phyloP scores from a whole-genome alignment of 37 sponge, comb jelly and placozoan genomes.

The Chondrilla cf. caribensis region DNA sequence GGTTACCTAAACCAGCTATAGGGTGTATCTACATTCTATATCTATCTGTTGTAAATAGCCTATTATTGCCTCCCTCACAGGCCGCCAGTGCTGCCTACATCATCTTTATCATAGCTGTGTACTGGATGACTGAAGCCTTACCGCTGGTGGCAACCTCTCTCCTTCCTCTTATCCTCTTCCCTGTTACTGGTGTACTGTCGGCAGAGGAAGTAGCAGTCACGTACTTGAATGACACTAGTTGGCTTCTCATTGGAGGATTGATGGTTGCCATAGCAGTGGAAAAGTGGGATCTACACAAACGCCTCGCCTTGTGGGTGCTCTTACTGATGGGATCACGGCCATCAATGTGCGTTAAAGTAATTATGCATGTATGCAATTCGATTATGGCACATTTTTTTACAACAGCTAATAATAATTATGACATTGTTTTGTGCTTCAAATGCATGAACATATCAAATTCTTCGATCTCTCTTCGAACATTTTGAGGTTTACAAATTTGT shows the following conservation, averaged over 20 bases:
- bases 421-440: no score
- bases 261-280: constrained; percentile 91
- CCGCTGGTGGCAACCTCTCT: constrained; percentile 87
- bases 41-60: no score
- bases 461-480: no score
- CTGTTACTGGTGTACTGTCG: constrained; percentile 73
- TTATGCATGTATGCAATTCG: no score
- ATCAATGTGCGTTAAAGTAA: no score
- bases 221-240: constrained; percentile 83
- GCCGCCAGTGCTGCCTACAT: constrained; percentile 61
- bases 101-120: constrained; percentile 77
- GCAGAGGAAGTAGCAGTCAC: constrained; percentile 51
- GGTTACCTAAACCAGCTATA: no score
- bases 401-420: no score
- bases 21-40: no score
- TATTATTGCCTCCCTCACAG: no score
- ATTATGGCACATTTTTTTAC: no score
- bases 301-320: constrained; percentile 86
- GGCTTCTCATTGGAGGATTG: constrained; percentile 85
- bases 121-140: constrained; percentile 83
- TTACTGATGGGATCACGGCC: constrained; percentile 71
- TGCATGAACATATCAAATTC: no score
- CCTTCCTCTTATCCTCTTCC: constrained; percentile 88
- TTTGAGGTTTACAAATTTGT: no score
- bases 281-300: constrained; percentile 86